Base-by-base conservation (phyloP, 2,113 vertebrate species). In the Perca flavescens region DNA sequence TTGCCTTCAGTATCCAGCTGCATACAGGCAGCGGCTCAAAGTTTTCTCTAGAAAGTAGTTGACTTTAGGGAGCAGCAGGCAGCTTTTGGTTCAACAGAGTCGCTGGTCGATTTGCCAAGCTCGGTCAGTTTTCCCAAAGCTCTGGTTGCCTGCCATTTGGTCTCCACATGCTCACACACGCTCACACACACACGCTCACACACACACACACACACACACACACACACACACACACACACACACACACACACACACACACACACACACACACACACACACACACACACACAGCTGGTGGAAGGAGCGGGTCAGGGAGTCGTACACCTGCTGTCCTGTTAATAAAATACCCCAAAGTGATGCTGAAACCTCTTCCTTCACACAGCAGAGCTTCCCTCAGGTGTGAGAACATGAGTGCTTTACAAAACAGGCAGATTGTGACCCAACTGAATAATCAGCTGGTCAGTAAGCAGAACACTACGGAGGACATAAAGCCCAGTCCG, bases 311-410 rank as follows among this genome's bases (percentile, higher is more conserved):
- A 89, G 86, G 79, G 90, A 89, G 58, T 47, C 67, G 15, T 80
- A 84, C 92, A 94, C 91, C 92, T 93, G 92, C 89, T 92, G 92
- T 91, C 82, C 79, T 93, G 92, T 90, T 93, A 80, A 88, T 92
- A 87, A 93, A 93, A 94, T 89, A 88, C 94, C 91, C 93, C 82
- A 93, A 94, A 93, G 94, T 94, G 92, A 94, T 89, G 89, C 88
- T 90, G 85, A 90, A 82, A 89, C 85, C 75, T 89, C 80, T 67
- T 68, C 73, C 66, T 88, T 92, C 80, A 90, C 91, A 91, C 91
- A 76, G 67, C 47, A 76, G 76, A 52, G 65, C 87, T 79, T 74
- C 86, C 79, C 57, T 84, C 89, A 91, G 91, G 93, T 94, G 94
- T 94, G 86, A 94, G 89, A 91, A 94, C 92, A 93, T 15, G 84